These are phyloP conservation scores for Oncorhynchus gorbuscha DNA, from an alignment of 2,113 vertebrate species.

Conservation along the genomic window DNA sequence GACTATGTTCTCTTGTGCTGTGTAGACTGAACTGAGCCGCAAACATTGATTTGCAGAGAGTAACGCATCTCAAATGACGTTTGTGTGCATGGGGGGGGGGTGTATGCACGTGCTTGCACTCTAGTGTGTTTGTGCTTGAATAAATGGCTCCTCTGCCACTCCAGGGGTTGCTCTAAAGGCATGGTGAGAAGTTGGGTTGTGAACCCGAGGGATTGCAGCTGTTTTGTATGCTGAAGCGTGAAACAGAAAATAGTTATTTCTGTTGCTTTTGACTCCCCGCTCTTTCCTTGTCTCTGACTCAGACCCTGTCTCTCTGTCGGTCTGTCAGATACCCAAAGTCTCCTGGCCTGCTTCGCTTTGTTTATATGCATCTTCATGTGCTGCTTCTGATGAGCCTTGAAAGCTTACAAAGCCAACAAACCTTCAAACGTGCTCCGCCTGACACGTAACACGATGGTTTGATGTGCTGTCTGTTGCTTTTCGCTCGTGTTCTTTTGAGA, in stretches of 20 bases:
- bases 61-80: not conserved
- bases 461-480: slow-evolving; percentile 14
- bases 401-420: slow-evolving; percentile 36
- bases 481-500: not conserved
- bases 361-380: slow-evolving; percentile 41
- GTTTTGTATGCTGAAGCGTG: not conserved
- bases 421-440: slow-evolving; percentile 48
- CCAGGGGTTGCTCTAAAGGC: not conserved
- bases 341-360: slow-evolving; percentile 29
- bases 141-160: not conserved
- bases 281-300: slow-evolving; percentile 1
- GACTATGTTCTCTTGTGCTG: too few species aligned
- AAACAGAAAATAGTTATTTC: not conserved
- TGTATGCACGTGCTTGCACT: not conserved
- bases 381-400: slow-evolving; percentile 29
- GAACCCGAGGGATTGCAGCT: not conserved
- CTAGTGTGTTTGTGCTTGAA: not conserved
- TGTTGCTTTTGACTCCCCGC: not conserved
- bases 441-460: slow-evolving; percentile 43
- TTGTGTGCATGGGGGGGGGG: not conserved
- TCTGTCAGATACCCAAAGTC: slow-evolving; percentile 60
- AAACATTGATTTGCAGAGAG: too few species aligned
- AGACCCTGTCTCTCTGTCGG: not conserved
- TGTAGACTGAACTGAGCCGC: too few species aligned
- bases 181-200: not conserved